Evolutionary conservation across 2,888 invertebrate genomes (phyloP).

Genomic region (Torymus texanus): DNA sequence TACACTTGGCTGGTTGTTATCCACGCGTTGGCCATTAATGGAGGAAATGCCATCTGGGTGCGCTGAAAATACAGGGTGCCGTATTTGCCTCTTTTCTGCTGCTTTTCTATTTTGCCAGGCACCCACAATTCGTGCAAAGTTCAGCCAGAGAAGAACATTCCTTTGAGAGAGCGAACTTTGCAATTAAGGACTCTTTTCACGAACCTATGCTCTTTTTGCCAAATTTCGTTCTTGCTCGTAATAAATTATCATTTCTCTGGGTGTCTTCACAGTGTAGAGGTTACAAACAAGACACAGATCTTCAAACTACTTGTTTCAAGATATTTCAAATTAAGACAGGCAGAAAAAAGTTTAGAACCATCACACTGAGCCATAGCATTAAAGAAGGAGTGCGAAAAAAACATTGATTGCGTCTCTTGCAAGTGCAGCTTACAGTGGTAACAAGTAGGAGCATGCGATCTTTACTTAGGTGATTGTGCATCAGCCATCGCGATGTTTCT

Average conservation of each 20-base stretch:
- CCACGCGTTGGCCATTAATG: slow-evolving; percentile 66
- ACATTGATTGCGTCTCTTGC: not conserved
- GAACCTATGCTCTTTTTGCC: not conserved
- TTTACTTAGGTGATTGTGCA: slow-evolving; percentile 3
- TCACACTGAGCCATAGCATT: not conserved
- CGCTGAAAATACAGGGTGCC: slow-evolving; percentile 65
- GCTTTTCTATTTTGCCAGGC: not conserved
- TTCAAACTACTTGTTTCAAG: not conserved
- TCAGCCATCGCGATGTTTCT: slow-evolving; percentile 19
- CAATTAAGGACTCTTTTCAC: slow-evolving; percentile 15
- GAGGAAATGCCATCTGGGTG: slow-evolving; percentile 70
- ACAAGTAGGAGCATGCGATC: slow-evolving; percentile 23
- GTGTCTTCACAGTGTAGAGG: slow-evolving; percentile 28
- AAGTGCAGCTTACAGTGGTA: not conserved
- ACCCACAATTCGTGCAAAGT: slow-evolving; percentile 8
- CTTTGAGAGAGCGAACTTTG: not conserved
- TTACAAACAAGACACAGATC: not conserved
- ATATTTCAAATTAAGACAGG: not conserved
- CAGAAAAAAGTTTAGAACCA: slow-evolving; percentile 3
- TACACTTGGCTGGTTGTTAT: slow-evolving; percentile 40
- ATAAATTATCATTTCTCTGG: slow-evolving; percentile 28
- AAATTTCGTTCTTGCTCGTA: not conserved
- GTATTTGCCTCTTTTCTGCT: slow-evolving; percentile 7
- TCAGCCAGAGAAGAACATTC: slow-evolving; percentile 46
- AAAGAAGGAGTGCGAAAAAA: not conserved